These are phyloP conservation scores for Bombus breviceps DNA, from an alignment of 1,140 invertebrate species.

Conservation along the genomic window DNA sequence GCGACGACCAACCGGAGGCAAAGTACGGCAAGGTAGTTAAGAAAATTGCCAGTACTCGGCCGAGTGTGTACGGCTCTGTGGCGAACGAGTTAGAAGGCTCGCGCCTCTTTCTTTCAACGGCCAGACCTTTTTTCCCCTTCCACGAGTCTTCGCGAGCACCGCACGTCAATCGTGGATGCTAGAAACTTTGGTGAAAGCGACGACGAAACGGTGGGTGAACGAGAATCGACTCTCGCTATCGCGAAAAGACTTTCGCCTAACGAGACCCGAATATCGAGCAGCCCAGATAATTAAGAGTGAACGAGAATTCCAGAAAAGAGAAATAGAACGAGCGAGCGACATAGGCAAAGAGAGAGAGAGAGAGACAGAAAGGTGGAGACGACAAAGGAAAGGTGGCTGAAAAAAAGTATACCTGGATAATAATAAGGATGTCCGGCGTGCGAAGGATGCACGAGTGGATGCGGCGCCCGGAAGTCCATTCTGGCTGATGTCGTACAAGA, in stretches of 20 bases:
- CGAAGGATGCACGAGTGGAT: slow-evolving; percentile 78
- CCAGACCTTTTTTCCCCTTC: background rate
- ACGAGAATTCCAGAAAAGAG: too few relatives aligned
- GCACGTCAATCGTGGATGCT: slow-evolving; percentile 24
- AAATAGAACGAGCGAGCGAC: fast-evolving
- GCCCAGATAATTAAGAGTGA: background rate
- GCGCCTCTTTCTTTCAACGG: slow-evolving; percentile 48
- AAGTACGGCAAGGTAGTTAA: slow-evolving; percentile 55
- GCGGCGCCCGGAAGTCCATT: slow-evolving; percentile 80
- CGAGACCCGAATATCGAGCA: background rate
- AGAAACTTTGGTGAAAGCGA: slow-evolving; percentile 52
- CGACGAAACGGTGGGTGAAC: background rate
- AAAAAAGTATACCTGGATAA: slow-evolving; percentile 74
- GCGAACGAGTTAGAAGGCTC: slow-evolving; percentile 47
- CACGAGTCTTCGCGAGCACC: background rate
- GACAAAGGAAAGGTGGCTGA: background rate
- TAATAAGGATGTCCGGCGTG: slow-evolving; percentile 79
- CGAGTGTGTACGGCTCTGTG: slow-evolving; percentile 34
- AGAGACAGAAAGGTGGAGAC: fast-evolving
- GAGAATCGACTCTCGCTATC: background rate
- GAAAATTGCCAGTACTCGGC: slow-evolving; percentile 58
- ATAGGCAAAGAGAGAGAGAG: background rate
- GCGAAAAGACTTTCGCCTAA: background rate
- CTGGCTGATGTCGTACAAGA: slow-evolving; percentile 39
- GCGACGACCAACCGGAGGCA: slow-evolving; percentile 32